These are phyloP conservation scores for Lasioglossum lativentre DNA, from an alignment of 2,888 invertebrate genomes.

Conservation along the genomic window DNA sequence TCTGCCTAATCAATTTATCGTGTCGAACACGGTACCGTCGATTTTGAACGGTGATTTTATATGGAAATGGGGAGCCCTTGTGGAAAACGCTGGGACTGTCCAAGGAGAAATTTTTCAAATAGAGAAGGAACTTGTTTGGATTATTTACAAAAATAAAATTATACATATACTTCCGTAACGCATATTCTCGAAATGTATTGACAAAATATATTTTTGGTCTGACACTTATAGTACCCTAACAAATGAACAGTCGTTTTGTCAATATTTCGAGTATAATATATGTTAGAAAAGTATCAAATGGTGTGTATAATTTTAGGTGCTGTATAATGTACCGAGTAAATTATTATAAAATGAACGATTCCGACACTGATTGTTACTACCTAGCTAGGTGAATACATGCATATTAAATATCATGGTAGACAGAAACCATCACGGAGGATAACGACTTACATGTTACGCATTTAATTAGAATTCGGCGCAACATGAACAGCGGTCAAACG, in stretches of 20 bases:
- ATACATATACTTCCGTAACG: too few relatives aligned
- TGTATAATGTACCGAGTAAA: neutral
- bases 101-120: neutral
- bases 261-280: neutral
- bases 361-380: too few relatives aligned
- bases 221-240: neutral
- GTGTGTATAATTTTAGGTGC: neutral
- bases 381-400: neutral
- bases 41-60: neutral
- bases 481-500: neutral
- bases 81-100: neutral
- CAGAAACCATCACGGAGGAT: too few relatives aligned
- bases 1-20: constrained; percentile 1
- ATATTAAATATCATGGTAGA: constrained; percentile 2
- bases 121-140: too few relatives aligned
- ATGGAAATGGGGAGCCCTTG: neutral
- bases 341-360: neutral
- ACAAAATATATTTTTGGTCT: too few relatives aligned
- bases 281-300: neutral
- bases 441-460: neutral
- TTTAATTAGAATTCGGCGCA: neutral
- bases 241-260: neutral
- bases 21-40: neutral
- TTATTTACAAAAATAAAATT: too few relatives aligned
- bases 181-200: too few relatives aligned